phyloP scores from a whole-genome alignment of 2,113 vertebrate genomes.

The Micronycteris hirsuta region DNA sequence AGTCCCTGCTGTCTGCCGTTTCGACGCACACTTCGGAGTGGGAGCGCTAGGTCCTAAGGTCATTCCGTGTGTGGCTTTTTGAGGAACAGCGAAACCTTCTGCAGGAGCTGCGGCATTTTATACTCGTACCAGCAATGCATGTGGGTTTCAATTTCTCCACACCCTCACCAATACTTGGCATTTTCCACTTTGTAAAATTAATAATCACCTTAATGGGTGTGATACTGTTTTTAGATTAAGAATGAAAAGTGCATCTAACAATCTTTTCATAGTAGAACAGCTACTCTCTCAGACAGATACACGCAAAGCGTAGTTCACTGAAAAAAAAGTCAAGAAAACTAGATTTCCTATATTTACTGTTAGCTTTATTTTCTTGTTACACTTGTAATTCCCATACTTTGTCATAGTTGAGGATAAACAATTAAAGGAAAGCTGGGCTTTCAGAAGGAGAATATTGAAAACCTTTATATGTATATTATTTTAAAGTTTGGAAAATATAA shows the following conservation, averaged over 20 bases:
- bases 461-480: background rate
- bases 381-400: slow-evolving; percentile 61
- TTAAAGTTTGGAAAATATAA: slow-evolving; percentile 29
- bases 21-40: background rate
- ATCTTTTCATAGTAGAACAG: background rate
- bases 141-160: background rate
- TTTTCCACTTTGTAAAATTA: background rate
- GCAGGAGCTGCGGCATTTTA: background rate
- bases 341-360: slow-evolving; percentile 67
- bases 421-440: slow-evolving; percentile 68
- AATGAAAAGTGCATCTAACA: background rate
- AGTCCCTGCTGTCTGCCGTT: background rate
- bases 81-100: background rate
- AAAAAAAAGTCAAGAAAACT: slow-evolving; percentile 22
- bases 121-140: background rate
- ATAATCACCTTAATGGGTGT: background rate
- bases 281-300: slow-evolving; percentile 50
- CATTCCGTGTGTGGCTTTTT: background rate
- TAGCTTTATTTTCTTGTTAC: slow-evolving; percentile 76
- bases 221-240: slow-evolving; percentile 6
- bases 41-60: background rate
- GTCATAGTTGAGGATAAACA: slow-evolving; percentile 38
- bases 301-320: slow-evolving; percentile 70
- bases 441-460: slow-evolving; percentile 76
- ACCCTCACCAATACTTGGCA: background rate